Evolutionary conservation across 1,140 invertebrate species (phyloP).

Genomic region (Papilio aristodemus): DNA sequence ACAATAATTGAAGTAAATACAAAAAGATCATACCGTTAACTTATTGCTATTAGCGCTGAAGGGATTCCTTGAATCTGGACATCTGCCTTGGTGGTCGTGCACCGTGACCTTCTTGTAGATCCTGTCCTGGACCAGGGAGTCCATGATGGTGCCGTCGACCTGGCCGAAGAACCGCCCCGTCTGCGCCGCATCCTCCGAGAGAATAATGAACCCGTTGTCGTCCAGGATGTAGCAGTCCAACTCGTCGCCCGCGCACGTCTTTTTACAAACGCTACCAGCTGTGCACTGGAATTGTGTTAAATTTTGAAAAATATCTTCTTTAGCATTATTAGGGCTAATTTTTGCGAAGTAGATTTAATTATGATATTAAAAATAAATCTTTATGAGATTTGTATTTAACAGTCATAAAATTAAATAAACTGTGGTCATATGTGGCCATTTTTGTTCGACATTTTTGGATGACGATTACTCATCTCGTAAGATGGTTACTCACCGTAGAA

Average conservation of each 20-base stretch:
- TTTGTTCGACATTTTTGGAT: too few relatives aligned
- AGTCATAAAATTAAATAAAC: too few relatives aligned
- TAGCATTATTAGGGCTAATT: too few relatives aligned
- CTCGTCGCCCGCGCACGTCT: conserved; percentile 91
- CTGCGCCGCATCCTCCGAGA: conserved; percentile 91
- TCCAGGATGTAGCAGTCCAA: conserved; percentile 95
- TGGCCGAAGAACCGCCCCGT: conserved; percentile 95
- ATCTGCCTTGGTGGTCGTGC: conserved; percentile 94
- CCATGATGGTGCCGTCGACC: conserved; percentile 97
- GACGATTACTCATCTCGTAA: conserved; percentile 8
- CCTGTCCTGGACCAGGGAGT: conserved; percentile 92
- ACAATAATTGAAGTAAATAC: neutral
- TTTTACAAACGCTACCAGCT: conserved; percentile 85
- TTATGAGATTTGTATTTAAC: too few relatives aligned
- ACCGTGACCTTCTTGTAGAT: conserved; percentile 93
- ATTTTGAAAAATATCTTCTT: neutral
- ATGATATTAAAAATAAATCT: too few relatives aligned
- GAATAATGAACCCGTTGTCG: conserved; percentile 96
- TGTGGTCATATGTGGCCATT: too few relatives aligned
- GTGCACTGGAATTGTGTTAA: conserved; percentile 83
- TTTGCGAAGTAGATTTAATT: too few relatives aligned
- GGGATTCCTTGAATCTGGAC: conserved; percentile 87
- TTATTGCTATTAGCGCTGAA: conserved; percentile 83
- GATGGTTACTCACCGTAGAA: conserved; percentile 84
- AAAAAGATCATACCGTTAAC: conserved; percentile 70